phyloP scores from a whole-genome alignment of 30 jellyfish, hydroid and myxozoan species.

The Aurelia coerulea region DNA sequence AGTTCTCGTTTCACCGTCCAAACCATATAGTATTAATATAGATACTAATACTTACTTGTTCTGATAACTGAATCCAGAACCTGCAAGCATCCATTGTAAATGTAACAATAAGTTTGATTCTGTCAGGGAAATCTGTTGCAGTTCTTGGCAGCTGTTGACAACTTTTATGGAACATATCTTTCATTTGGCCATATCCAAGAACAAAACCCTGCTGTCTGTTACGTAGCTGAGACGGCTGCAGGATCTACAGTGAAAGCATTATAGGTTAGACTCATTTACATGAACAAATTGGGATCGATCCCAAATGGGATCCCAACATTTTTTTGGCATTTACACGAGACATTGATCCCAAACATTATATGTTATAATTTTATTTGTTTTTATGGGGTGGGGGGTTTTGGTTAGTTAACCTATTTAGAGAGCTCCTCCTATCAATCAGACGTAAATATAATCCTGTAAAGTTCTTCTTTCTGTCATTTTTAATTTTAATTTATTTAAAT shows the following conservation, averaged over 20 bases:
- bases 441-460: too few relatives aligned
- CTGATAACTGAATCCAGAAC: slow-evolving; percentile 82
- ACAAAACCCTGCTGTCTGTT: neutral
- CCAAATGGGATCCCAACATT: too few relatives aligned
- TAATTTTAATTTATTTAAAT: too few relatives aligned
- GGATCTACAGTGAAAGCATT: neutral
- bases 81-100: slow-evolving; percentile 71
- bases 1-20: too few relatives aligned
- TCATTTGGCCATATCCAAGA: slow-evolving; percentile 11
- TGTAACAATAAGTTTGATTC: slow-evolving; percentile 58
- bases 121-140: slow-evolving; percentile 65
- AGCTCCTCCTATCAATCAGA: too few relatives aligned
- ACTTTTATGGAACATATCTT: slow-evolving; percentile 40
- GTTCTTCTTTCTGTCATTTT: too few relatives aligned
- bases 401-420: too few relatives aligned
- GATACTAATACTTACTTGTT: slow-evolving; percentile 20
- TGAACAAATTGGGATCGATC: too few relatives aligned
- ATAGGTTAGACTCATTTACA: too few relatives aligned
- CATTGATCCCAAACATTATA: too few relatives aligned
- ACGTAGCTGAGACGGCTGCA: neutral
- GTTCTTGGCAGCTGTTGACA: slow-evolving; percentile 52
- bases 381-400: neutral
- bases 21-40: too few relatives aligned
- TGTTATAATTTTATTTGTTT: neutral
- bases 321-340: too few relatives aligned